Evolutionary conservation across 2,888 invertebrate genomes (phyloP), one percentile per base, ranked within the genome.

Genomic region (Aricia artaxerxes): DNA sequence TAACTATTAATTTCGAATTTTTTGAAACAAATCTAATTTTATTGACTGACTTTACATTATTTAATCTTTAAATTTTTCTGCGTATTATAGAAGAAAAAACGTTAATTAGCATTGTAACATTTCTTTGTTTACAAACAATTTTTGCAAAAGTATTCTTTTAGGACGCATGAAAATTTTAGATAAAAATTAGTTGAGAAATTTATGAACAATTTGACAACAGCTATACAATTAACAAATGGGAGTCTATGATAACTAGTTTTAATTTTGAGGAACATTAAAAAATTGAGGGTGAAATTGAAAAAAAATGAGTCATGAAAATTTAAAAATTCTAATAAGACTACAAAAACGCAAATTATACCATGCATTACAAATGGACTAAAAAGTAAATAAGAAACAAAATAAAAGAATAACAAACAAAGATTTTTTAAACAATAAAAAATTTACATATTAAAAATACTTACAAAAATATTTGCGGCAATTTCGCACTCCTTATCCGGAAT

Each of bases 391-490:
- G 0, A 4, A 3, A 1, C 1, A 31, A 9, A 24, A 4, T 2
- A 11, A 64, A 9, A 31, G 3, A 31, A 31, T 31, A 3, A 11
- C 24, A 31, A 64, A 11, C 24, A 64, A 64, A 11, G 9, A 64
- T 3, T 64, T 24, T 24, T 7, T 61, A n/a, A 61, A 64, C 24
- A 61, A 75, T 78, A 79, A 75, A 78, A 76, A 72, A 72, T 73
- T 79, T 75, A 79, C 81, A 79, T 82, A 49, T 82, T 82, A 83
- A 82, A 85, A 82, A 90, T 93, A 94, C 94, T 94, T 91, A 94
- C 94, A 85, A 91, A 94, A 94, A 94, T 94, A 94, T 93, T 94
- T 94, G 94, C 94, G 91, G 92, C 87, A 86, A 92, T 89, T 82
- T 85, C 84, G 86, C 84, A 88, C 92, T 91, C 92, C 91, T 91